A percentile compares a stretch with the other conserved stretches of the same genome.
phyloP scores from a whole-genome alignment of 2,113 vertebrate species.

The Oreochromis spilurus region DNA sequence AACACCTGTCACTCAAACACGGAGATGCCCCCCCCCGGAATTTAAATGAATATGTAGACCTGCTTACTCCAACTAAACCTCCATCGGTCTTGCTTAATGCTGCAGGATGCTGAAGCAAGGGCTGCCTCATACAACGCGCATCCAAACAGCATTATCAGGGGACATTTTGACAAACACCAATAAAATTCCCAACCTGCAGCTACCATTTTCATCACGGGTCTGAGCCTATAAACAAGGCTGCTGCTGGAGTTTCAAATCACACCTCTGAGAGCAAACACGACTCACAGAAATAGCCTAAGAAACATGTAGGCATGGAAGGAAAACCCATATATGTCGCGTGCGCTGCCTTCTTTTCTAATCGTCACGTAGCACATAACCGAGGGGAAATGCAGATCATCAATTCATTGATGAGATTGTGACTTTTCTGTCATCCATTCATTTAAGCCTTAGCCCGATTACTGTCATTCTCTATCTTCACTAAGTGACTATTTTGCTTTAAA shows the following conservation, averaged over 20 bases:
- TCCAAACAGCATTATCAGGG: conserved; percentile 4
- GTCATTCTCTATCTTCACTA: neutral
- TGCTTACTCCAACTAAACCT: neutral
- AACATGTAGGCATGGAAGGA: neutral
- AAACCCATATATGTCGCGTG: neutral
- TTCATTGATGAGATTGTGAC: neutral
- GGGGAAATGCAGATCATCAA: neutral
- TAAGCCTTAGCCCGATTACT: neutral
- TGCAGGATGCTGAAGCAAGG: conserved; percentile 18
- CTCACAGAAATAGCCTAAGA: neutral
- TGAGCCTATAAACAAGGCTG: neutral
- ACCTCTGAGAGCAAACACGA: neutral
- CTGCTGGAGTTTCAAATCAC: conserved; percentile 4
- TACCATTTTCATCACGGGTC: neutral
- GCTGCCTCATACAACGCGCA: neutral
- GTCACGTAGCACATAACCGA: neutral
- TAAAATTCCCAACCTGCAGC: neutral
- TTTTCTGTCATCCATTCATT: neutral
- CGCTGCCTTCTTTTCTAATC: neutral
- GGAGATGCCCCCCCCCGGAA: conserved; percentile 18
- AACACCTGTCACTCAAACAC: conserved; percentile 66
- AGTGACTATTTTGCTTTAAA: neutral
- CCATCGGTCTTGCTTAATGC: neutral
- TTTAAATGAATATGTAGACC: conserved; percentile 52
- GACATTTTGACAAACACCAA: conserved; percentile 12